Evolutionary conservation across 1,140 invertebrate genomes (phyloP).

Genomic region (Rhagoletis zephyria): DNA sequence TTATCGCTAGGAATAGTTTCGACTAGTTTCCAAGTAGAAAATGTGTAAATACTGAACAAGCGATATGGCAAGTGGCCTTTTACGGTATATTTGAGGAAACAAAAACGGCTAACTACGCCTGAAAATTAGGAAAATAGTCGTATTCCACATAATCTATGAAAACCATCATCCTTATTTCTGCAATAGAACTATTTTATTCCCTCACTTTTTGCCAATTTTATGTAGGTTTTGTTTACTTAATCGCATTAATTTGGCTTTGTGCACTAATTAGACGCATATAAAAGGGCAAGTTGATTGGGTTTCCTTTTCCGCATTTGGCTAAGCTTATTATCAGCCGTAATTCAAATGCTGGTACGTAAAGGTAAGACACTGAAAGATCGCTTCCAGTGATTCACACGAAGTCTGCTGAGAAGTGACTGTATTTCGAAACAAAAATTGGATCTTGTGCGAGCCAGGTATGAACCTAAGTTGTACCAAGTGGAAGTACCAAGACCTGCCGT

Average conservation of each 20-base stretch:
- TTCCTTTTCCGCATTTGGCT: not conserved
- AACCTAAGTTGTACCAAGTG: too few relatives aligned
- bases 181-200: too few relatives aligned
- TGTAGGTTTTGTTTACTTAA: not conserved
- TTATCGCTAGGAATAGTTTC: not conserved
- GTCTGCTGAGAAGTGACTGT: too few relatives aligned
- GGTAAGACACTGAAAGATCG: not conserved
- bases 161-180: too few relatives aligned
- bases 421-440: too few relatives aligned
- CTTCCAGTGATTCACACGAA: too few relatives aligned
- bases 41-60: too few relatives aligned
- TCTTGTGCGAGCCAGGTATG: too few relatives aligned
- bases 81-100: not conserved
- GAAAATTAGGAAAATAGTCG: too few relatives aligned
- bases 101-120: not conserved
- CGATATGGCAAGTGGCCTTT: not conserved
- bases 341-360: not conserved
- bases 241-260: not conserved
- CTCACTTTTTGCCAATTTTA: not conserved
- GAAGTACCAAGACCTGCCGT: too few relatives aligned
- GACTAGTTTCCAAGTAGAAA: not conserved
- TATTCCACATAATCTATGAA: too few relatives aligned
- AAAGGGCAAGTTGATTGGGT: not conserved
- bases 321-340: not conserved
- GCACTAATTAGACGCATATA: not conserved